Evolutionary conservation across 2,888 invertebrate species (phyloP), one percentile per base, ranked within the genome.

Genomic region (Epistrophe grossulariae): DNA sequence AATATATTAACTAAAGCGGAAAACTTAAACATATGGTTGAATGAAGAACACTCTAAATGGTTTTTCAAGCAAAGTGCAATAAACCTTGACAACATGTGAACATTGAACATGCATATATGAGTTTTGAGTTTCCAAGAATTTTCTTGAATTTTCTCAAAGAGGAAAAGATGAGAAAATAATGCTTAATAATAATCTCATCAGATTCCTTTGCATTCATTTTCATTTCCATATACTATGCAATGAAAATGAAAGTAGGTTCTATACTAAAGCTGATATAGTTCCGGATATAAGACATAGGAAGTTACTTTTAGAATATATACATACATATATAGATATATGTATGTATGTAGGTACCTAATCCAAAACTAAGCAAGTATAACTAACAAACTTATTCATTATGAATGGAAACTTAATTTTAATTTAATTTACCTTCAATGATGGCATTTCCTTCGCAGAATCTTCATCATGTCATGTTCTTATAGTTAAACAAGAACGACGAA

Each of bases 341-440:
- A 24, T 24, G 24, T 24, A 24, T 24, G n/a, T 28, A 68, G 17
- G 17, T 59, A 38, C 38, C 13, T 68, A 50, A 68, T 50, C 50
- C 19, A 19, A 68, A 17, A 50, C 35, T 35, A 31, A 35, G 66
- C 8, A 48, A 64, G 11, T 28, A 15, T n/a, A n/a, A n/a, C n/a
- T 31, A 57, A 50, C 11, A 19, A 68, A 35, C 17, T 68, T 17
- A 13, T 19, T 50, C 31, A 15, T 35, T 66, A 35, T 66, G 66
- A 68, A 68, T 68, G 35, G 31, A 35, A 50, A 35, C 35, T 19
- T 50, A 50, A 50, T 68, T 68, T 31, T 19, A 50, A 50, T 68
- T 35, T 13, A n/a, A 50, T 68, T 50, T 68, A n/a, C 45, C 17
- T 64, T 45, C 31, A 64, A 11, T 9, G 28, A 28, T 45, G 64